Evolutionary conservation across 2,888 invertebrate genomes (phyloP).

Genomic region (Drosophila mayaguana): DNA sequence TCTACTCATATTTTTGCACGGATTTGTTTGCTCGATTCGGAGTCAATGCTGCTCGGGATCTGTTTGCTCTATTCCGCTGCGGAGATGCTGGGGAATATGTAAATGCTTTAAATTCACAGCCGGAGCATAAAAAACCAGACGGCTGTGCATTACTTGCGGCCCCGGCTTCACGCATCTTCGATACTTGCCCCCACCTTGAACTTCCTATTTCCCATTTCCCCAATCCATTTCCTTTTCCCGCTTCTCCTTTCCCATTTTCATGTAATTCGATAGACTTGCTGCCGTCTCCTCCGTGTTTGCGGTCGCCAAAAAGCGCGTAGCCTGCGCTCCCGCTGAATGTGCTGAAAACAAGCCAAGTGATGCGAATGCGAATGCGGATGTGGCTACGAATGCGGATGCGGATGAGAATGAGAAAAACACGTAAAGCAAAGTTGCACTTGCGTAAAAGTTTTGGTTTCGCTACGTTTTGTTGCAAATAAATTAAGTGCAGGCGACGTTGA

Average conservation of each 20-base stretch:
- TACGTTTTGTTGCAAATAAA: constrained; percentile 73
- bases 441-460: constrained; percentile 65
- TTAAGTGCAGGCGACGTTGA: constrained; percentile 75
- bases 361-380: constrained; percentile 41
- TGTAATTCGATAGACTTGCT: constrained; percentile 48
- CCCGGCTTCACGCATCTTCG: constrained; percentile 11
- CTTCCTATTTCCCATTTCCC: constrained; percentile 7
- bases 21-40: constrained; percentile 32
- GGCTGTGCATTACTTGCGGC: constrained; percentile 29
- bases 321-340: constrained; percentile 35
- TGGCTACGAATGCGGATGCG: constrained; percentile 12
- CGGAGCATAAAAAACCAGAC: constrained; percentile 52
- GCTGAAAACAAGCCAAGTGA: constrained; percentile 69
- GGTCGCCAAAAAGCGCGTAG: constrained; percentile 66
- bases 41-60: constrained; percentile 30
- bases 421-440: constrained; percentile 75
- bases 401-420: constrained; percentile 53
- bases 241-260: background rate
- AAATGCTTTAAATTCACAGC: constrained; percentile 67
- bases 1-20: constrained; percentile 5
- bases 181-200: background rate
- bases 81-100: constrained; percentile 47
- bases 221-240: background rate
- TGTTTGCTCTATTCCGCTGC: constrained; percentile 31
- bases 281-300: constrained; percentile 57